Percentiles rank a stretch among this genome's conserved stretches.
Evolutionary conservation across 2,888 invertebrate species (phyloP).

Genomic region (Cybosia mesomella): DNA sequence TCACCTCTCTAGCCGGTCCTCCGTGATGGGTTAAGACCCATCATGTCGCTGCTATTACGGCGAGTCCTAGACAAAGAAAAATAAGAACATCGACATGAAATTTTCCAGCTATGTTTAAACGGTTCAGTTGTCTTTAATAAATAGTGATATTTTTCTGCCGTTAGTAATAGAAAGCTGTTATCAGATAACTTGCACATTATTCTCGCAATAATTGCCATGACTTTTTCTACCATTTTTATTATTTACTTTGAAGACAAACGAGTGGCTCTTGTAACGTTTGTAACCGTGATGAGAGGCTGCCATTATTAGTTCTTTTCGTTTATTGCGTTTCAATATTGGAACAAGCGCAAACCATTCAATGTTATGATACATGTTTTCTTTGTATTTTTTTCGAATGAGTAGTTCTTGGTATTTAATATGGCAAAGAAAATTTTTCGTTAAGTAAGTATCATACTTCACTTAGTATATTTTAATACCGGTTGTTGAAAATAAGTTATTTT

Average conservation of each 20-base stretch:
- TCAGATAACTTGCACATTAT: slow-evolving; percentile 63
- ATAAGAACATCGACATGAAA: slow-evolving; percentile 46
- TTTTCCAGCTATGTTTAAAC: slow-evolving; percentile 46
- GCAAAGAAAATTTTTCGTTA: background rate
- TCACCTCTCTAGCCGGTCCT: too few species aligned
- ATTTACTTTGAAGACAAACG: slow-evolving; percentile 58
- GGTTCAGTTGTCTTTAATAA: slow-evolving; percentile 73
- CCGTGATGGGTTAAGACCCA: too few species aligned
- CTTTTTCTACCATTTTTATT: slow-evolving; percentile 57
- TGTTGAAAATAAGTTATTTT: background rate
- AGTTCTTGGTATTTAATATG: slow-evolving; percentile 16
- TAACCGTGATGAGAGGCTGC: slow-evolving; percentile 44
- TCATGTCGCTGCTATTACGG: too few species aligned
- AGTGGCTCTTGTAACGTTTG: slow-evolving; percentile 48
- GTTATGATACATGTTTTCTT: slow-evolving; percentile 13
- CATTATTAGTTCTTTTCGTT: slow-evolving; percentile 46
- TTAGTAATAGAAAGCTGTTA: slow-evolving; percentile 59
- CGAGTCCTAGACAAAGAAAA: too few species aligned
- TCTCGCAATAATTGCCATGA: slow-evolving; percentile 65
- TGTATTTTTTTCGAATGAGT: slow-evolving; percentile 11
- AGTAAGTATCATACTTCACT: background rate
- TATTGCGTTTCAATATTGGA: slow-evolving; percentile 43
- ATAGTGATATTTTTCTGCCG: slow-evolving; percentile 69
- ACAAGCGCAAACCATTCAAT: slow-evolving; percentile 19
- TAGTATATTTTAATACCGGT: background rate